These are phyloP conservation scores for Orientallactaga bullata DNA, from an alignment of 2,113 vertebrate genomes.

Conservation along the genomic window DNA sequence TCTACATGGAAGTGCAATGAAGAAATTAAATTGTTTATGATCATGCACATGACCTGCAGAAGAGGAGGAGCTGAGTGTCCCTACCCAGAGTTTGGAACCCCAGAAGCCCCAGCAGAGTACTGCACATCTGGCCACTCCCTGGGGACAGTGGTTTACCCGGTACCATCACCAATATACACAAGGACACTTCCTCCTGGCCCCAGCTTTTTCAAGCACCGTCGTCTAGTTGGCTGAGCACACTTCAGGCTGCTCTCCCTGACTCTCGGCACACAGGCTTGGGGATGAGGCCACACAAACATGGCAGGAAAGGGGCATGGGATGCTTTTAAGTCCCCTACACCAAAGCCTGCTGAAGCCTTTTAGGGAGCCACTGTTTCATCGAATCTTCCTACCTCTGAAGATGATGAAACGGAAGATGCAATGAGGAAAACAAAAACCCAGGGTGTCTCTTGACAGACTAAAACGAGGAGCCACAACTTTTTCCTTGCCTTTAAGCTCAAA, in stretches of 20 bases:
- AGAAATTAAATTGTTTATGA: constrained; percentile 65
- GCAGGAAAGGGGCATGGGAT: background rate
- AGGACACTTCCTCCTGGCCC: background rate
- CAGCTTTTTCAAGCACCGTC: background rate
- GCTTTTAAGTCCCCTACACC: background rate
- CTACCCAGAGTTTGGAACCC: constrained; percentile 28
- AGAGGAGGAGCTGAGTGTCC: background rate
- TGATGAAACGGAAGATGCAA: background rate
- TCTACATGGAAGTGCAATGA: constrained; percentile 78
- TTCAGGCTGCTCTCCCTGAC: background rate
- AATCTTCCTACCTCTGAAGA: background rate
- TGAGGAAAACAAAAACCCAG: background rate
- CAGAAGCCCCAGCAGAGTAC: background rate
- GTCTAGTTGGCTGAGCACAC: background rate
- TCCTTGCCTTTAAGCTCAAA: background rate
- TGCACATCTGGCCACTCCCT: background rate
- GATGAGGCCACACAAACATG: background rate
- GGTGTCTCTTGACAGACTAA: background rate
- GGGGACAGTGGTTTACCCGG: background rate
- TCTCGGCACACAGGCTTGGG: background rate
- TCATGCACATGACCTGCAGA: constrained; percentile 88
- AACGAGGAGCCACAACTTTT: background rate
- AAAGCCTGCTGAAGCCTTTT: background rate
- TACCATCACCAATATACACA: background rate
- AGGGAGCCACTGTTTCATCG: background rate